Percentiles rank a stretch among this genome's conserved stretches.
phyloP scores from a whole-genome alignment of 2,888 invertebrate species.

The Zele albiditarsus region DNA sequence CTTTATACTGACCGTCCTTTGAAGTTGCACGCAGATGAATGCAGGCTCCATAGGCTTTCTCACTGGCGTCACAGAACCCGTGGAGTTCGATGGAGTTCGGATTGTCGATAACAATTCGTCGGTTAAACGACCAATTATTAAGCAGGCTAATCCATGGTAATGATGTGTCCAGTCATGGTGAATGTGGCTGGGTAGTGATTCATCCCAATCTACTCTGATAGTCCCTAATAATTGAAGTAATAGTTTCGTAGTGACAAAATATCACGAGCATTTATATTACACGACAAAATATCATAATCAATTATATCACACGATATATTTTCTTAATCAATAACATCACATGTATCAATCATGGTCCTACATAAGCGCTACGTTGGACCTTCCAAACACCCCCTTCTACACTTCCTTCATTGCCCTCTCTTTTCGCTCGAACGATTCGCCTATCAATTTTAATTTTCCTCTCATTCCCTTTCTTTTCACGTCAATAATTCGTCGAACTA shows the following conservation, averaged over 20 bases:
- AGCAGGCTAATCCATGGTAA: slow-evolving; percentile 20
- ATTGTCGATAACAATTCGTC: slow-evolving; percentile 4
- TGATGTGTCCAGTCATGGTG: slow-evolving; percentile 19
- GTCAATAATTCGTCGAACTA: no score
- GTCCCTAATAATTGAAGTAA: slow-evolving; percentile 42
- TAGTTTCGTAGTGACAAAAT: slow-evolving; percentile 28
- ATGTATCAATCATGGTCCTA: no score
- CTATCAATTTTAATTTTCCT: no score
- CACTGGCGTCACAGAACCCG: slow-evolving; percentile 56
- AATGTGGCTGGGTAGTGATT: slow-evolving; percentile 38
- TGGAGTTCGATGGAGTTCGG: slow-evolving; percentile 30
- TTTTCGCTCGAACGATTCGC: no score
- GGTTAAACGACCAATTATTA: slow-evolving; percentile 17
- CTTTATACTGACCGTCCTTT: slow-evolving; percentile 1
- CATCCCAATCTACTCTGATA: slow-evolving; percentile 37
- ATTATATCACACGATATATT: no score
- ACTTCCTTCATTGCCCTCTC: no score
- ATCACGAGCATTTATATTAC: no score
- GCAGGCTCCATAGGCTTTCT: slow-evolving; percentile 54
- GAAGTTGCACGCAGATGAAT: slow-evolving; percentile 10
- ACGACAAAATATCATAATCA: no score
- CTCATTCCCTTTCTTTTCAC: no score
- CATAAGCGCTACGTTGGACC: no score
- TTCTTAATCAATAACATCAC: no score
- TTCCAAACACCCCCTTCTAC: no score